These are phyloP conservation scores for Drosophila quasianomalipes DNA, from an alignment of 2,888 invertebrate genomes.

Conservation along the genomic window DNA sequence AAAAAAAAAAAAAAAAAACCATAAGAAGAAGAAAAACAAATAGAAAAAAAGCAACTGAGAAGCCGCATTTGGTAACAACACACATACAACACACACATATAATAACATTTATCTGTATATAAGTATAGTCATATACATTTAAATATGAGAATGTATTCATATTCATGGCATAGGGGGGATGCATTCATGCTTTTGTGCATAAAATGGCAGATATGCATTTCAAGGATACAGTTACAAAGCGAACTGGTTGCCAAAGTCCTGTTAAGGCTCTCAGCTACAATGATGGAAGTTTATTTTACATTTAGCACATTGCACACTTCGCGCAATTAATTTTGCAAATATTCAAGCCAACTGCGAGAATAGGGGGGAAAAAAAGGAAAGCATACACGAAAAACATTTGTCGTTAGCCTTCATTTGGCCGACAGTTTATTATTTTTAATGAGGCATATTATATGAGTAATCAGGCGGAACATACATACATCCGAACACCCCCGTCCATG, in stretches of 20 bases:
- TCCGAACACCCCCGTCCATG: conserved; percentile 12
- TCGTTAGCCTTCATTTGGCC: conserved; percentile 58
- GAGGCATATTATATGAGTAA: conserved; percentile 72
- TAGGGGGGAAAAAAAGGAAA: not conserved
- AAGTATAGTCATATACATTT: conserved; percentile 18
- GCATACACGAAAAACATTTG: conserved; percentile 32
- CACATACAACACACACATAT: conserved; percentile 51
- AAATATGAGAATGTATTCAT: conserved; percentile 24
- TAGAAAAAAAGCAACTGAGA: conserved; percentile 47
- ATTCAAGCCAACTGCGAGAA: conserved; percentile 41
- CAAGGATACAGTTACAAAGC: conserved; percentile 75
- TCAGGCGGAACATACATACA: conserved; percentile 42
- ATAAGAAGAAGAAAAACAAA: conserved; percentile 8
- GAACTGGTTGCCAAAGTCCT: conserved; percentile 37
- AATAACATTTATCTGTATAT: conserved; percentile 56
- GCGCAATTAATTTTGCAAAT: conserved; percentile 75
- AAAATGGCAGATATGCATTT: conserved; percentile 76
- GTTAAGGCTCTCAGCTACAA: conserved; percentile 33
- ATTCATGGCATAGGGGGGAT: conserved; percentile 55
- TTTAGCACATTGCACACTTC: conserved; percentile 59
- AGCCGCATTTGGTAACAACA: conserved; percentile 70
- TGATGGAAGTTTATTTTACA: conserved; percentile 60
- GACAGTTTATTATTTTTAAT: conserved; percentile 80
- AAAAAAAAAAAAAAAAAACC: conserved; percentile 33
- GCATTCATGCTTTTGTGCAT: conserved; percentile 59